Evolutionary conservation across 2,113 vertebrate species (phyloP).

Genomic region (Labrus mixtus): DNA sequence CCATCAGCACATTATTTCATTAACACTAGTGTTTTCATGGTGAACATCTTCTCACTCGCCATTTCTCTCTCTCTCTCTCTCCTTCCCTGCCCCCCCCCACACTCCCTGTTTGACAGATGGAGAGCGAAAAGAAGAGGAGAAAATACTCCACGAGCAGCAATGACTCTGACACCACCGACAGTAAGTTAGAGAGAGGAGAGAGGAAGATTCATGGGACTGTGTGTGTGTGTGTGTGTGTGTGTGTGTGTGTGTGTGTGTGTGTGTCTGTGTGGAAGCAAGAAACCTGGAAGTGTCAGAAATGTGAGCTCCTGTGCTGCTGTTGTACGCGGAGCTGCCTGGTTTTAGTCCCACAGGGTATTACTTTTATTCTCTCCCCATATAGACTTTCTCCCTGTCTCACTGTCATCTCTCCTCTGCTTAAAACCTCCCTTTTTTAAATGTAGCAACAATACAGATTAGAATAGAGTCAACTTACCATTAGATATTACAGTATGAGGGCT

Average conservation of each 20-base stretch:
- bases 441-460: neutral
- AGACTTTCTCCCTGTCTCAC: constrained; percentile 27
- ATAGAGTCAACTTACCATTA: too few species aligned
- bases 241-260: constrained; percentile 8
- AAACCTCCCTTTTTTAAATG: constrained; percentile 1
- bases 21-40: constrained; percentile 69
- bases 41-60: constrained; percentile 69
- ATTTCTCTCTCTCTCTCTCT: neutral
- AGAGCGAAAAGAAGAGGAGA: constrained; percentile 93
- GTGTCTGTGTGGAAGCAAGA: constrained; percentile 19
- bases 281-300: constrained; percentile 45
- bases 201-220: neutral
- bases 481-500: neutral
- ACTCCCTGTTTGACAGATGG: constrained; percentile 87
- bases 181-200: constrained; percentile 83
- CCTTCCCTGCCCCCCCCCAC: neutral
- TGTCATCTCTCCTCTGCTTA: constrained; percentile 18
- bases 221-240: constrained; percentile 32
- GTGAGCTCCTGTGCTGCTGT: constrained; percentile 42
- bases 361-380: constrained; percentile 30
- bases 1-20: constrained; percentile 67
- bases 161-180: constrained; percentile 98
- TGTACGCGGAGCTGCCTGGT: constrained; percentile 18
- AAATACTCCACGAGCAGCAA: constrained; percentile 98
- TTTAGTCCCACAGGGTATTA: constrained; percentile 41